A percentile compares a stretch with the other conserved stretches of the same genome.
These are phyloP conservation scores for Periophthalmodon schlosseri DNA, from an alignment of 2,113 vertebrate species.

Conservation along the genomic window DNA sequence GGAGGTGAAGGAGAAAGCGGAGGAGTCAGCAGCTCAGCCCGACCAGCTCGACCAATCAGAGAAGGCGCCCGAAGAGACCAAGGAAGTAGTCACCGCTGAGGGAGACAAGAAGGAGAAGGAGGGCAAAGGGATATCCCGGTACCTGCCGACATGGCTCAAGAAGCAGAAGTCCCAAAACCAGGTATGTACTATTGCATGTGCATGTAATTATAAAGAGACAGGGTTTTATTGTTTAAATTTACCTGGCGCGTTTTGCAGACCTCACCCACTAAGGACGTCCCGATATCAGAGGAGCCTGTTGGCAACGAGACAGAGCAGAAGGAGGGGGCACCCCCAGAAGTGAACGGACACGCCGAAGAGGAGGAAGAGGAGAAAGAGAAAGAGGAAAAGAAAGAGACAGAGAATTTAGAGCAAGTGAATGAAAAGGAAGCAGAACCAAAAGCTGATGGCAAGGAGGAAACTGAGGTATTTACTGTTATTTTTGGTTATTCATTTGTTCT, in stretches of 20 bases:
- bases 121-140: conserved; percentile 92
- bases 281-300: conserved; percentile 37
- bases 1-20: conserved; percentile 88
- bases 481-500: neutral
- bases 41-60: conserved; percentile 52
- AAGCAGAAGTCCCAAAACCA: conserved; percentile 91
- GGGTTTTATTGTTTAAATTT: neutral
- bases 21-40: conserved; percentile 57
- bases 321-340: conserved; percentile 56
- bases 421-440: conserved; percentile 74
- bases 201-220: neutral
- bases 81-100: conserved; percentile 70
- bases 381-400: conserved; percentile 28
- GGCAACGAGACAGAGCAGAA: conserved; percentile 69
- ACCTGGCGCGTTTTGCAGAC: conserved; percentile 44
- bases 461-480: conserved; percentile 76
- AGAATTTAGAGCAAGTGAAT: conserved; percentile 69
- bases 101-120: conserved; percentile 70
- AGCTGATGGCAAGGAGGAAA: conserved; percentile 76
- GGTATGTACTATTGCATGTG: conserved; percentile 31
- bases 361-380: conserved; percentile 67
- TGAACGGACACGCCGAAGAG: conserved; percentile 72
- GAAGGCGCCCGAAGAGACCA: conserved; percentile 64
- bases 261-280: conserved; percentile 62
- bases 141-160: conserved; percentile 95